These are phyloP conservation scores for Baronia brevicornis DNA, from an alignment of 2,888 invertebrate genomes.

Conservation along the genomic window DNA sequence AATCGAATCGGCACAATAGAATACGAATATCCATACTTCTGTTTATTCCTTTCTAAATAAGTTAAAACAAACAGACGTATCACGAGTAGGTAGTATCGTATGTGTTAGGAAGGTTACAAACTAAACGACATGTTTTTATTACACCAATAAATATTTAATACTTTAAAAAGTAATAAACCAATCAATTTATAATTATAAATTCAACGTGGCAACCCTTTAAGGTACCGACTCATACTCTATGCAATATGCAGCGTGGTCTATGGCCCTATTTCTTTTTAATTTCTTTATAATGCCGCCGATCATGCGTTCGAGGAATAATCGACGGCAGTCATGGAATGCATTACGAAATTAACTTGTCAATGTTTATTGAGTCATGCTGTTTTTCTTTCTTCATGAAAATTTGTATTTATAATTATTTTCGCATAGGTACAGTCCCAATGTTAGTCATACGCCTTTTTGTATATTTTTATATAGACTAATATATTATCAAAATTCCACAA, in stretches of 20 bases:
- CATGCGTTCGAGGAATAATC: slow-evolving; percentile 42
- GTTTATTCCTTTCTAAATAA: too few species aligned
- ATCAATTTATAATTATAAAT: slow-evolving; percentile 44
- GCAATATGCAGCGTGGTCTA: slow-evolving; percentile 35
- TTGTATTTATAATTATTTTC: too few species aligned
- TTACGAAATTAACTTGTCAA: slow-evolving; percentile 14
- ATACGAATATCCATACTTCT: too few species aligned
- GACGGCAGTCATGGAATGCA: slow-evolving; percentile 20
- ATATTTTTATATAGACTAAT: too few species aligned
- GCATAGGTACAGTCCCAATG: too few species aligned
- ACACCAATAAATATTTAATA: slow-evolving; percentile 25
- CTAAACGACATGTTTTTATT: slow-evolving; percentile 17
- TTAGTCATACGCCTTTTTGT: too few species aligned
- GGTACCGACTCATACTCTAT: slow-evolving; percentile 34
- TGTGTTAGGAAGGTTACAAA: slow-evolving; percentile 12
- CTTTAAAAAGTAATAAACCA: slow-evolving; percentile 35
- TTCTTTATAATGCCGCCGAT: slow-evolving; percentile 50
- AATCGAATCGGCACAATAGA: too few species aligned
- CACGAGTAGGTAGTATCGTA: too few species aligned
- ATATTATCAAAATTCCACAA: too few species aligned
- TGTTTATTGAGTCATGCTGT: slow-evolving; percentile 5
- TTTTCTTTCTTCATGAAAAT: too few species aligned
- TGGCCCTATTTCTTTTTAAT: slow-evolving; percentile 64
- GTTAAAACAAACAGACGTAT: too few species aligned
- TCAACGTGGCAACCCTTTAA: slow-evolving; percentile 32